Base-by-base conservation (phyloP, 2,888 invertebrate species). In the Drosophila eohydei region DNA sequence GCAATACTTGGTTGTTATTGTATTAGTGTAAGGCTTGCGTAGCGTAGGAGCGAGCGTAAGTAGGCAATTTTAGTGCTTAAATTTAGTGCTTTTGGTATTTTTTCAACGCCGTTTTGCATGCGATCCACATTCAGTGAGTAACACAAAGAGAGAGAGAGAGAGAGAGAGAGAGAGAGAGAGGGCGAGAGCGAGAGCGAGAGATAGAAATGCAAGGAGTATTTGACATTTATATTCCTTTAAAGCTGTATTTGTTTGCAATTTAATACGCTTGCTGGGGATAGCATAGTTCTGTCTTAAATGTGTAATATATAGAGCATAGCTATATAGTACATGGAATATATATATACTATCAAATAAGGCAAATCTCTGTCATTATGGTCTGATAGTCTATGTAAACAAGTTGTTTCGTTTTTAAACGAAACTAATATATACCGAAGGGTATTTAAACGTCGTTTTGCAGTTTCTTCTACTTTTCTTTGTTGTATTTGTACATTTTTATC, bases 401-500 rank as follows among this genome's bases (percentile, higher is more conserved):
- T 16, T 8, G 40, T 16, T 40, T 5, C 11, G 38, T 40, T 40
- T 40, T 40, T 41, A 43, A 21, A 43, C 2, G 11, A 26, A 44
- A 6, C 6, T 14, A 26, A 6, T 3, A 46, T 46, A 16, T 46
- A 51, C 16, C n/a, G 11, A 14, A 56, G 34, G 6, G 56, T 21
- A 43, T 56, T 9, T 14, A 5, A n/a, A 3, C 21, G 43, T 56
- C 56, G 30, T 12, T 28, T 1, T 16, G 1, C 16, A 5, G 5
- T 2, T 16, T 30, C 9, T n/a, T 30, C 38, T 41, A 34, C 0
- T 3, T 21, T 6, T 9, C 6, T 14, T 58, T 50, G 44, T 54
- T 54, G 8, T 46, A 62, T 34, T 43, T 16, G n/a, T 43, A 50
- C 12, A 48, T 55, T 52, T 50, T 59, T 62, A 40, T 48, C 38